A percentile compares a stretch with the other conserved stretches of the same genome.
Conservation (phyloP, 2,888 invertebrate species). For the Brassicogethes aeneus region DNA sequence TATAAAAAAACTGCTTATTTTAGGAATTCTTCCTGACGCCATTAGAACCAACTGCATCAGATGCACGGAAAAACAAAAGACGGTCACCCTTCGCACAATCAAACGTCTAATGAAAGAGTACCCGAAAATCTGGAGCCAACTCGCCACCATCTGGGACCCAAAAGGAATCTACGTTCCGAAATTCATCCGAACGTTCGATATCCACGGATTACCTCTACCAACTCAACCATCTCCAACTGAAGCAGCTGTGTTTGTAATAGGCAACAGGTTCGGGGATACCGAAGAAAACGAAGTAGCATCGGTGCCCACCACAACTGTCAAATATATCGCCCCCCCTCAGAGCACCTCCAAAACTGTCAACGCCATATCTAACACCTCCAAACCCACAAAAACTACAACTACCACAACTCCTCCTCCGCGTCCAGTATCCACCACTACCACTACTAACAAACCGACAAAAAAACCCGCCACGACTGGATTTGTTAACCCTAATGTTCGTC, state of each 20-base stretch:
- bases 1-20: too few relatives aligned
- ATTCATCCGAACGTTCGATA: slow-evolving; percentile 35
- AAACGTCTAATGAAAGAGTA: slow-evolving; percentile 54
- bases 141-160: slow-evolving; percentile 60
- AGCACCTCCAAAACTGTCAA: slow-evolving; percentile 10
- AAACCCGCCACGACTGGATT: slow-evolving; percentile 15
- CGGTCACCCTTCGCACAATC: slow-evolving; percentile 55
- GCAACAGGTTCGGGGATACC: slow-evolving; percentile 13
- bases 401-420: slow-evolving; percentile 9
- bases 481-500: slow-evolving; percentile 24
- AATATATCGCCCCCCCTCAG: slow-evolving; percentile 12
- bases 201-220: not conserved
- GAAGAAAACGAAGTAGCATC: not conserved
- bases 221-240: not conserved
- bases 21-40: slow-evolving; percentile 65
- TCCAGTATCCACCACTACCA: slow-evolving; percentile 11
- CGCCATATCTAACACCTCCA: slow-evolving; percentile 10
- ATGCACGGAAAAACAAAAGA: slow-evolving; percentile 59
- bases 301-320: not conserved
- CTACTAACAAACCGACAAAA: slow-evolving; percentile 11
- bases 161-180: slow-evolving; percentile 50
- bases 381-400: slow-evolving; percentile 8
- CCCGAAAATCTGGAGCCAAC: slow-evolving; percentile 57
- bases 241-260: slow-evolving; percentile 4
- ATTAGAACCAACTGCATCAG: slow-evolving; percentile 55